Evolutionary conservation across 2,797 vertebrate genomes (phyloP), one percentile per base, ranked within the genome.

Genomic region (Prunella strophiata): DNA sequence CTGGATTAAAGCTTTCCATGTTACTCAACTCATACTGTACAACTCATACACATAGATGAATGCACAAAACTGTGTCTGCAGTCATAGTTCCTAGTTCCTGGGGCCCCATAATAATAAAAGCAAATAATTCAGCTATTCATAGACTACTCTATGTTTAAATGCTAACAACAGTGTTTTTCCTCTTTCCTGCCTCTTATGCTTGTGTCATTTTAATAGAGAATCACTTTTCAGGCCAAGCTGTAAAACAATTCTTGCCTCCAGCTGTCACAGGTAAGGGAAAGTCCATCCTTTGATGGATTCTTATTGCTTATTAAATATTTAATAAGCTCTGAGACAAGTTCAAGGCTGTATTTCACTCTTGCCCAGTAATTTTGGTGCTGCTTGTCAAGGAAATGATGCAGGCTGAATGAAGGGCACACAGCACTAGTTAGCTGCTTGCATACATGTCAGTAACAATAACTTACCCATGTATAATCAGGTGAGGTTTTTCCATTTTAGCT

Each of bases 301-400:
- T 96, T 96, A 97, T 97, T 96, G 83, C 85, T 91, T 97, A 93
- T 91, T 98, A 97, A 97, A 98, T 97, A 95, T 97, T 98, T 98
- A 97, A 97, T 96, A 96, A 96, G 73, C 91, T 97, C 61, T 82
- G 92, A 96, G 96, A 76, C 89, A 88, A 91, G 89, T 92, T 97
- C 81, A 92, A 78, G 94, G 94, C 84, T 96, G 81, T 76, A 84
- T 95, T 97, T 97, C 92, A 95, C 47, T 95, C 84, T 94, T 95
- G 78, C 85, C 85, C 47, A 63, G 87, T 97, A 96, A 93, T 95
- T 97, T 94, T 94, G 66, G 72, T 85, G 67, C 94, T 94, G 76
- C 93, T 94, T 95, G 87, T 97, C 95, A 97, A 91, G 70, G 88
- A 92, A 96, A 96, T 87, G 91, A 95, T 91, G 52, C 65, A 93